These are phyloP conservation scores for Polypedilum pembai DNA, from an alignment of 1,140 invertebrate genomes.

Conservation along the genomic window DNA sequence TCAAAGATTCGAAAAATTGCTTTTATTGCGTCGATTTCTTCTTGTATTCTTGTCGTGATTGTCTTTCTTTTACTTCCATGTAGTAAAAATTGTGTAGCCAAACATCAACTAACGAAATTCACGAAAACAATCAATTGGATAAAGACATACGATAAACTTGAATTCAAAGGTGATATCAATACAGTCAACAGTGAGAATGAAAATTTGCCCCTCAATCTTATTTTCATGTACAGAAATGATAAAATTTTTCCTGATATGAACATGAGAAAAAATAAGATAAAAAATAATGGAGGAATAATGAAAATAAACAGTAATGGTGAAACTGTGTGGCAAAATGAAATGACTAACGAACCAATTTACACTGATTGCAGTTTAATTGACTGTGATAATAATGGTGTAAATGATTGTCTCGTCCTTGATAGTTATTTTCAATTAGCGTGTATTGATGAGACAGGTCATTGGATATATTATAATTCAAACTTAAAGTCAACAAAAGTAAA, in stretches of 20 bases:
- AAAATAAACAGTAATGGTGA: constrained; percentile 55
- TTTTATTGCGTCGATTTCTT: not conserved
- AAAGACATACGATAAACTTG: constrained; percentile 59
- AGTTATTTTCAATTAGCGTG: constrained; percentile 58
- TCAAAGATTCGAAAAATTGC: not conserved
- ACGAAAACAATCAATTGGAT: constrained; percentile 58
- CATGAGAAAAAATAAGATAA: constrained; percentile 44
- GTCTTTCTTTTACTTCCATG: not conserved
- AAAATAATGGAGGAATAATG: constrained; percentile 48
- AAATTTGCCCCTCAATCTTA: constrained; percentile 53
- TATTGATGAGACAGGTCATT: constrained; percentile 56
- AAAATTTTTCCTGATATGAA: constrained; percentile 46
- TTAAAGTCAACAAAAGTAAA: constrained; percentile 43
- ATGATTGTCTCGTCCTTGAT: constrained; percentile 64
- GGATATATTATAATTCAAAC: constrained; percentile 54
- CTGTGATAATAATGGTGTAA: constrained; percentile 57
- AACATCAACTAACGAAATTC: not conserved
- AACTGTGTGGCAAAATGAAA: constrained; percentile 56
- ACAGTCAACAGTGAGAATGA: constrained; percentile 53
- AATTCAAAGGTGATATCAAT: constrained; percentile 62
- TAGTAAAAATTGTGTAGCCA: not conserved
- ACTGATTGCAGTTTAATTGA: constrained; percentile 64
- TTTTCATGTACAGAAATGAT: constrained; percentile 60
- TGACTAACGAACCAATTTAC: constrained; percentile 54
- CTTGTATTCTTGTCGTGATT: not conserved